A percentile compares a stretch with the other conserved stretches of the same genome.
phyloP scores from a whole-genome alignment of 1,140 invertebrate species.

The Drosophila santomea region DNA sequence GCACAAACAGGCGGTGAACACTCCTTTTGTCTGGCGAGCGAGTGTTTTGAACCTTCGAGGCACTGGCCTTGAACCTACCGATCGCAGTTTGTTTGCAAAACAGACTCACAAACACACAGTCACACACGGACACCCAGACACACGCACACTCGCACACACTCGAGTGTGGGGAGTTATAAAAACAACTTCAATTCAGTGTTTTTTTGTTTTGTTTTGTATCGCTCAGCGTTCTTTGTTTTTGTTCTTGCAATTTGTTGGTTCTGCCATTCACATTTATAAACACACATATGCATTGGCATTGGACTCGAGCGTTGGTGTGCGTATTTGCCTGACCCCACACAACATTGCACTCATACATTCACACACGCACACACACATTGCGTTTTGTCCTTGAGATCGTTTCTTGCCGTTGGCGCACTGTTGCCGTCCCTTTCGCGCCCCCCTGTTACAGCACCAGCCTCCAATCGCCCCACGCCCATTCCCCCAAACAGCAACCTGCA shows the following conservation, averaged over 20 bases:
- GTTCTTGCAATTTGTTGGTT: conserved; percentile 45
- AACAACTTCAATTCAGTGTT: conserved; percentile 38
- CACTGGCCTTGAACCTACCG: conserved; percentile 77
- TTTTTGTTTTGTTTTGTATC: conserved; percentile 21
- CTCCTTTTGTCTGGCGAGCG: conserved; percentile 50
- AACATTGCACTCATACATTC: conserved; percentile 52
- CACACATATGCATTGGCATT: conserved; percentile 9
- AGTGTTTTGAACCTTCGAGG: conserved; percentile 76
- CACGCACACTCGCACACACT: conserved; percentile 16
- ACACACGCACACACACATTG: not conserved
- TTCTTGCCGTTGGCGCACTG: conserved; percentile 37
- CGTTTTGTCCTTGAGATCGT: conserved; percentile 67
- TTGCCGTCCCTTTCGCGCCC: conserved; percentile 11
- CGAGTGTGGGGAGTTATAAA: conserved; percentile 60
- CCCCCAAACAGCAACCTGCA: not conserved
- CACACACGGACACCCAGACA: conserved; percentile 10
- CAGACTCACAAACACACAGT: conserved; percentile 42
- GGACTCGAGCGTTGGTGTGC: conserved; percentile 9
- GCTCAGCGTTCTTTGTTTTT: conserved; percentile 33
- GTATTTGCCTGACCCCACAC: conserved; percentile 77
- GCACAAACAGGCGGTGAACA: conserved; percentile 23
- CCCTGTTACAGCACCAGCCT: conserved; percentile 40
- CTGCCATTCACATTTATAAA: conserved; percentile 45
- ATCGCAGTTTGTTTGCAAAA: conserved; percentile 67
- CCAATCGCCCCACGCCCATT: not conserved